Conservation (phyloP, 2,113 vertebrate species). For the Phasianus colchicus region DNA sequence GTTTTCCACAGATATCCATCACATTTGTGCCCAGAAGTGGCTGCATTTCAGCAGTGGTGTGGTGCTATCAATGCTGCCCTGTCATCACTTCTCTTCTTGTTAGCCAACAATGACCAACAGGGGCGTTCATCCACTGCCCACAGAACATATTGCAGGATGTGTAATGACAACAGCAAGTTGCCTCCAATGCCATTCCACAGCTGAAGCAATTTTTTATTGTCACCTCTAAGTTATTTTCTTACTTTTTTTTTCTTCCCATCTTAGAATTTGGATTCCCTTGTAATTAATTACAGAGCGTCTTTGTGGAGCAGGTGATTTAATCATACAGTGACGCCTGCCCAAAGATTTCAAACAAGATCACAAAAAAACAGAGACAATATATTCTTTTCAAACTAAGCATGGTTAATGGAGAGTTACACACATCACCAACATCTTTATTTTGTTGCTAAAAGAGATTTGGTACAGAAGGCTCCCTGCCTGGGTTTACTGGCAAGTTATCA, state of each 20-base stretch:
- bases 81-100: not conserved
- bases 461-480: not conserved
- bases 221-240: not conserved
- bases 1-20: not conserved
- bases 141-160: not conserved
- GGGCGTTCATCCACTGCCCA: not conserved
- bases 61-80: not conserved
- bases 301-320: not conserved
- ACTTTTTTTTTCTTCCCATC: not conserved
- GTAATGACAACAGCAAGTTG: not conserved
- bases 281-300: not conserved
- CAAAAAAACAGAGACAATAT: fast-evolving
- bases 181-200: not conserved
- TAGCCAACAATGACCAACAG: not conserved
- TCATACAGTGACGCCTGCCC: not conserved
- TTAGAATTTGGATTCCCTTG: not conserved
- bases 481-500: not conserved
- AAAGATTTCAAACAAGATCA: not conserved
- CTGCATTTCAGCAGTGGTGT: not conserved
- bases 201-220: not conserved
- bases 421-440: not conserved
- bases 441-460: not conserved
- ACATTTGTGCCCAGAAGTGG: not conserved
- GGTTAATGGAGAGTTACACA: not conserved
- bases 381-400: not conserved